Evolutionary conservation across 2,797 vertebrate genomes (phyloP).

Genomic region (Podarcis siculus): DNA sequence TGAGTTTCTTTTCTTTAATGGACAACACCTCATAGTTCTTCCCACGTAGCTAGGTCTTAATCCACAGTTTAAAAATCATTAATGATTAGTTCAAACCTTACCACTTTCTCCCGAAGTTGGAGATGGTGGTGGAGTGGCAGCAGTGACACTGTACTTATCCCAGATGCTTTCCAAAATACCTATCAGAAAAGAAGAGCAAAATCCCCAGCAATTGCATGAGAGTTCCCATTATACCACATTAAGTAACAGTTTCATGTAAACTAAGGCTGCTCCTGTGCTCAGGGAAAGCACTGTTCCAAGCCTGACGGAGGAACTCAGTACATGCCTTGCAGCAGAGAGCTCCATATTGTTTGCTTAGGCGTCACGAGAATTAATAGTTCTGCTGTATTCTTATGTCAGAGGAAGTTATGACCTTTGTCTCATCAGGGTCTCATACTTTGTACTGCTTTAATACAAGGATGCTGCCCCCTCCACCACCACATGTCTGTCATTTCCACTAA

Average conservation of each 20-base stretch:
- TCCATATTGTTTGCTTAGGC: background rate
- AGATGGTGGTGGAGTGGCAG: constrained; percentile 95
- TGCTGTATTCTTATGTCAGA: background rate
- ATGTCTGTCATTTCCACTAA: constrained; percentile 56
- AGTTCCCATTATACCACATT: background rate
- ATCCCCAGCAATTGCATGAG: background rate
- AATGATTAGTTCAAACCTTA: constrained; percentile 71
- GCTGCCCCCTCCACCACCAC: too few species aligned
- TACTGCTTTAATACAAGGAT: background rate
- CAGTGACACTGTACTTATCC: constrained; percentile 95
- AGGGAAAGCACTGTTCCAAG: background rate
- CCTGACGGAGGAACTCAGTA: background rate
- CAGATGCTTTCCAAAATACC: constrained; percentile 96
- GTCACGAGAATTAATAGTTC: accelerated
- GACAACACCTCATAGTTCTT: background rate
- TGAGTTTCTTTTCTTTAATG: background rate
- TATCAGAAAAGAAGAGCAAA: constrained; percentile 69
- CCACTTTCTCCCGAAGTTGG: constrained; percentile 94
- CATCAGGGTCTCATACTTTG: background rate
- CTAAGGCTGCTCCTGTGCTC: background rate
- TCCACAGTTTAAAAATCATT: background rate
- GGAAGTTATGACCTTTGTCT: accelerated
- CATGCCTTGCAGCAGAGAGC: background rate
- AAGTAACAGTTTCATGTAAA: too few species aligned
- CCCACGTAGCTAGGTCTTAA: background rate